Conservation (phyloP, 2,113 vertebrate genomes). For the Ptilorrhoa leucosticta region DNA sequence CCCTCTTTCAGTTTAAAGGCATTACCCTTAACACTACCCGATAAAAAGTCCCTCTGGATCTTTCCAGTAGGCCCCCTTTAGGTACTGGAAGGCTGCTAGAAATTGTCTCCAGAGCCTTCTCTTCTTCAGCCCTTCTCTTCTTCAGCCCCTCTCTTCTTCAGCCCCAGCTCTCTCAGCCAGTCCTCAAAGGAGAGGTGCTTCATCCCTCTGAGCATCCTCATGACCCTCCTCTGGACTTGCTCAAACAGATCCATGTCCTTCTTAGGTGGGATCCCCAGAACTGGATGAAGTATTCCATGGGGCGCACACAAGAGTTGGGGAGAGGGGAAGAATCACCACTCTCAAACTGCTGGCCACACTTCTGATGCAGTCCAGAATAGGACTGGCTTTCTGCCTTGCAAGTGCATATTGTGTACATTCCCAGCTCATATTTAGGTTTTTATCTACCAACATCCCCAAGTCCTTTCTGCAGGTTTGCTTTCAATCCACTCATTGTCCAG, state of each 20-base stretch:
- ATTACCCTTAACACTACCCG: accelerated
- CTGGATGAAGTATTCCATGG: not conserved
- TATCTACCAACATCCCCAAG: not conserved
- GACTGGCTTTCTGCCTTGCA: accelerated
- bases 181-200: not conserved
- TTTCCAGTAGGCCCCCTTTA: not conserved
- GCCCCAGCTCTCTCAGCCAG: not conserved
- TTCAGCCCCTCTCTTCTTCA: not conserved
- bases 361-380: not conserved
- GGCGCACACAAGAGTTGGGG: not conserved
- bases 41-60: not conserved
- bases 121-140: not conserved
- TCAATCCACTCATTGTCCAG: accelerated
- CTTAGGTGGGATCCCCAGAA: not conserved
- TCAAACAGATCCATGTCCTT: not conserved
- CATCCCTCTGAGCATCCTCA: accelerated
- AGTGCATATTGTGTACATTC: not conserved
- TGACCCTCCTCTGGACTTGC: not conserved
- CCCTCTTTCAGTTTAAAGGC: not conserved
- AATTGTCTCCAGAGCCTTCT: not conserved
- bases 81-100: not conserved
- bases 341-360: not conserved
- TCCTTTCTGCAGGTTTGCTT: not conserved
- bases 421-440: not conserved
- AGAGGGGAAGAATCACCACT: not conserved